Conservation (phyloP, 2,797 vertebrate species). For the Chaetodon trifasciatus region DNA sequence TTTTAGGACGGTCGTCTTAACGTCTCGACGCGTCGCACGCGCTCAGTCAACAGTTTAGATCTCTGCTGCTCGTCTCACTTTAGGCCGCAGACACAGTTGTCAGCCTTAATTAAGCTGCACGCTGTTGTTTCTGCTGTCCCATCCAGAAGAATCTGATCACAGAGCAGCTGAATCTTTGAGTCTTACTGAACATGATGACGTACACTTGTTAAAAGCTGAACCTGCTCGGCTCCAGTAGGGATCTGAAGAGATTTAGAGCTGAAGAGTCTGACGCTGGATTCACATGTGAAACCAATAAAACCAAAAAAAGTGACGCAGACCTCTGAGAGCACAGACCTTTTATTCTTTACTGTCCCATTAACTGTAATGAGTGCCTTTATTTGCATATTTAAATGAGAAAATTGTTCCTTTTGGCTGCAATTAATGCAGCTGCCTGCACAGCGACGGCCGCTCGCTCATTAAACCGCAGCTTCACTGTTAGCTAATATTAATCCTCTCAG, state of each 20-base stretch:
- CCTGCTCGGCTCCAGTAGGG: not conserved
- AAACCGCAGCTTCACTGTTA: conserved; percentile 42
- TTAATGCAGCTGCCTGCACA: conserved; percentile 49
- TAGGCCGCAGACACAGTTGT: not conserved
- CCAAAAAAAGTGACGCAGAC: not conserved
- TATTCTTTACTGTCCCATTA: conserved; percentile 38
- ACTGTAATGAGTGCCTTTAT: conserved; percentile 52
- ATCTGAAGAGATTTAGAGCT: not conserved
- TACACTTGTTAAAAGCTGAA: not conserved
- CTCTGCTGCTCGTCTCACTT: not conserved
- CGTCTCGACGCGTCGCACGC: conserved; percentile 15
- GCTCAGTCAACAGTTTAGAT: not conserved
- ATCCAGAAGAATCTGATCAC: not conserved
- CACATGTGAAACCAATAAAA: not conserved
- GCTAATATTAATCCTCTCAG: conserved; percentile 56
- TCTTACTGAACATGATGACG: not conserved
- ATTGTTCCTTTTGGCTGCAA: conserved; percentile 58
- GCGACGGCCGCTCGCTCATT: conserved; percentile 50
- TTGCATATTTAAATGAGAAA: conserved; percentile 65
- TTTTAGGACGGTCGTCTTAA: conserved; percentile 26
- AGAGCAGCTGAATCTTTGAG: not conserved
- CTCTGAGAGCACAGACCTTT: not conserved
- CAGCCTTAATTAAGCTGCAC: not conserved
- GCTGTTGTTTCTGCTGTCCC: not conserved
- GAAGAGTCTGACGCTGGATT: not conserved